Base-by-base conservation (phyloP, 1,140 invertebrate genomes). In the Kradibia gibbosae region DNA sequence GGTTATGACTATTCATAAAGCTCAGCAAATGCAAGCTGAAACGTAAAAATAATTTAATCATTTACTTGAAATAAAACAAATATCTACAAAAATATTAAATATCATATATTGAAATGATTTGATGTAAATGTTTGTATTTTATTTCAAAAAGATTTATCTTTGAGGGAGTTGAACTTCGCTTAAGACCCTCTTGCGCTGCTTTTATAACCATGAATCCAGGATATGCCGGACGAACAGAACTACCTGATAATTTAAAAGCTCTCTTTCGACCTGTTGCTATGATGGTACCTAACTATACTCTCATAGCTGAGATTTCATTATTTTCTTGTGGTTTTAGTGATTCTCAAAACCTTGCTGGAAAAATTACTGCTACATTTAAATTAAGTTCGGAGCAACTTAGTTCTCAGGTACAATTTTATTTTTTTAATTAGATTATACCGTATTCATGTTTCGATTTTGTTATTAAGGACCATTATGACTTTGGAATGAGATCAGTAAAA, bases 141-240 rank as follows among this genome's bases (percentile, higher is more conserved):
- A 25, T 42, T 42, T 60, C 17, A 48, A 45, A 20, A 74, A 93
- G 91, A 42, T 93, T 95, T 83, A 76, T 94, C 15, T 95, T 95
- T 90, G 95, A 95, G 88, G 94, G 94, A 1, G 91, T 92, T 17
- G 93, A 94, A 82, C 88, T 95, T 15, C 88, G 84, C 15, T 85
- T 95, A 75, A 94, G 94, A 85, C 88, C 92, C 5, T 93, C 94
- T 0, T 95, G 94, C 85, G 94, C 94, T 2, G 93, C 94, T 7
- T 95, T 95, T 84, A 95, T 96, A 72, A 96, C 95, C 3, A 95
- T 95, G 94, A 95, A 95, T 90, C 95, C 95, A 8, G 93, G 94
- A 70, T 96, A 95, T 86, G 94, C 94, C 25, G 95, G 95, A 28
- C 89, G 95, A 55, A 95, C 94, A 0, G 94, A 95, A 86, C 88